These are phyloP conservation scores for Nesoenas mayeri DNA, from an alignment of 2,113 vertebrate genomes.

Conservation along the genomic window DNA sequence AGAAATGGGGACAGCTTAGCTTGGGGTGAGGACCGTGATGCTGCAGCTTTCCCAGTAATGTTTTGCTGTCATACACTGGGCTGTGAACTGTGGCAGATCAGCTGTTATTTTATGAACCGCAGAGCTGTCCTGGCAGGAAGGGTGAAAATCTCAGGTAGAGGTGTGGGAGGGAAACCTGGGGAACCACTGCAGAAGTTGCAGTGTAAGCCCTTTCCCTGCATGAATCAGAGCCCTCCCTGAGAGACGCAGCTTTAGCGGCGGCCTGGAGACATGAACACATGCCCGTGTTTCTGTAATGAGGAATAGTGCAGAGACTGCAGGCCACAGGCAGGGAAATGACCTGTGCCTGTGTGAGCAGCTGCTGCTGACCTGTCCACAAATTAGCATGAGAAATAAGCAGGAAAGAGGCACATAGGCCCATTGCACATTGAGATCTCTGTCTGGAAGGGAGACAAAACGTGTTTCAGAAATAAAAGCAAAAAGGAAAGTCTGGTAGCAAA, in stretches of 20 bases:
- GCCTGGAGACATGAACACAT: background rate
- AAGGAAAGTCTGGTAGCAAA: background rate
- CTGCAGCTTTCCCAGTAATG: background rate
- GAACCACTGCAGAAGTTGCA: conserved; percentile 53
- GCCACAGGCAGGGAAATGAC: background rate
- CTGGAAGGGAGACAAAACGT: background rate
- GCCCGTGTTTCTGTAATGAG: background rate
- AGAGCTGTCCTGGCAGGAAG: conserved; percentile 16
- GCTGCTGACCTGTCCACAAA: conserved; percentile 8
- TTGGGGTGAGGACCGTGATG: background rate
- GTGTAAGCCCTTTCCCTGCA: conserved; percentile 36
- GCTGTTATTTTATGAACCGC: background rate
- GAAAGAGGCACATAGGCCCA: background rate
- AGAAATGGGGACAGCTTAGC: background rate
- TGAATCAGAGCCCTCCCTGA: background rate
- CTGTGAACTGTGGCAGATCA: background rate
- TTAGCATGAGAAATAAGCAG: background rate
- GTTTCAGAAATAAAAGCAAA: background rate
- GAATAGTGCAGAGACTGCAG: background rate
- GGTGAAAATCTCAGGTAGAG: background rate
- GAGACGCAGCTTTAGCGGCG: background rate
- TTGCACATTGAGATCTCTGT: background rate
- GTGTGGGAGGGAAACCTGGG: conserved; percentile 39
- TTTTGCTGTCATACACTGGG: background rate
- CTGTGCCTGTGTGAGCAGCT: background rate